Base-by-base conservation (phyloP, 2,113 vertebrate species). In the Nycticryphes semicollaris region DNA sequence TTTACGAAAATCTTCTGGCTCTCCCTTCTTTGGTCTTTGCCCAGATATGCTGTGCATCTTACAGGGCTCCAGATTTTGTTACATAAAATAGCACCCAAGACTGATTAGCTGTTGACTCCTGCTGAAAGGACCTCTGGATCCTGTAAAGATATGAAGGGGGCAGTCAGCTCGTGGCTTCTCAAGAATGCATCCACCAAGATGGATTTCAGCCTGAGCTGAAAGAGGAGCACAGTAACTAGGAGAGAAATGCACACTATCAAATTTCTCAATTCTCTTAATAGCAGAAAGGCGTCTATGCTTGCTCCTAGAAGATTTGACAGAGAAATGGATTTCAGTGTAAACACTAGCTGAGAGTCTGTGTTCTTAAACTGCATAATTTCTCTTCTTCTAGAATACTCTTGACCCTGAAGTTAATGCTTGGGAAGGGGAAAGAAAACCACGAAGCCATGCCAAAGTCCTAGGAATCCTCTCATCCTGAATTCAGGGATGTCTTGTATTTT, bases 221-320 rank as follows among this genome's bases (percentile, higher is more conserved):
- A 54, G 41, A 35, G 56, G 14, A 54, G 33, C 30, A 39, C 9
- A 39, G 2, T 37, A 53, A 60, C 33, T 12, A 33, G 37, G 70
- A 82, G 23, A 70, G 16, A 87, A 81, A 48, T 8, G 27, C 41
- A 51, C 19, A 12, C 7, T 41, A 12, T 43, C 22, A 30, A 67
- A 59, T 75, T 77, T 82, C 41, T 88, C 33, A 3, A 0, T 72
- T 88, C 31, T 78, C 9, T 28, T 10, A 54, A 41, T 62, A 72
- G 9, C 2, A 4, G 62, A 63, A 79, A 54, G 23, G 0, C 0
- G 53, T 25, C 33, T 73, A 11, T 0, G 6, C 23, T 77, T 57
- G 22, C 27, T 75, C 33, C 28, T 43, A 23, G 50, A 78, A 78
- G 45, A 82, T 41, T 74, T 70, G 63, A 64, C 17, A 41, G 37